A percentile compares a stretch with the other conserved stretches of the same genome.
Evolutionary conservation across 1,140 invertebrate species (phyloP).

Genomic region (Ceratina australensis): DNA sequence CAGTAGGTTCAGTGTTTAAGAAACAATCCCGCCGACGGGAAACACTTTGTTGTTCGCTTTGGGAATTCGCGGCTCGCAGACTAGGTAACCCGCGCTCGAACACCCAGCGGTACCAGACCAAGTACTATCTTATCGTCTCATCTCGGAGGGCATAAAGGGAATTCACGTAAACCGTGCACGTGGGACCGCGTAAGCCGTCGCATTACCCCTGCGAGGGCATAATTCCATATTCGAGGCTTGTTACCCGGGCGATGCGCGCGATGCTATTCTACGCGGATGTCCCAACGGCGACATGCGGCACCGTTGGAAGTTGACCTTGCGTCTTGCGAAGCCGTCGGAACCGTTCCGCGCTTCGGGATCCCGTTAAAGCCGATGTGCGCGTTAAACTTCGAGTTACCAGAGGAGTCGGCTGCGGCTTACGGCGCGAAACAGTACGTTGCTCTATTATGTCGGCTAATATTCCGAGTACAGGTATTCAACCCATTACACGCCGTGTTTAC

Average conservation of each 20-base stretch:
- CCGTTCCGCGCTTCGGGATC: constrained; percentile 21
- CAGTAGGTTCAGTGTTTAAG: no score
- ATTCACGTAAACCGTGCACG: constrained; percentile 50
- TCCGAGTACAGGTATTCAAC: constrained; percentile 37
- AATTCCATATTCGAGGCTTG: constrained; percentile 53
- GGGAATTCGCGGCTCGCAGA: no score
- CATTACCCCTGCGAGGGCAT: constrained; percentile 42
- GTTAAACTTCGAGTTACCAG: constrained; percentile 42
- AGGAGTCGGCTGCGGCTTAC: constrained; percentile 26
- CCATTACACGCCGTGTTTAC: constrained; percentile 23
- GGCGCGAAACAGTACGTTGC: background rate
- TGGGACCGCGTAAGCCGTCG: constrained; percentile 47
- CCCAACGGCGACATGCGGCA: background rate
- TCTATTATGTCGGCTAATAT: constrained; percentile 38
- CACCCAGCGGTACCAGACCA: background rate
- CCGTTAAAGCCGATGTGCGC: constrained; percentile 54
- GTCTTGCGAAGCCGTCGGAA: constrained; percentile 32
- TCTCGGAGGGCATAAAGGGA: constrained; percentile 28
- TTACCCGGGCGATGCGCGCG: background rate
- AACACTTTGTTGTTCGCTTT: no score
- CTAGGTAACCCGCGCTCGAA: no score
- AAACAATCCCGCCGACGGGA: no score
- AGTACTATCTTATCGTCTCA: constrained; percentile 38
- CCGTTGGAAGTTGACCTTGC: constrained; percentile 40
- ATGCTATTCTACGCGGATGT: constrained; percentile 34